phyloP scores from a whole-genome alignment of 2,113 vertebrate species.

The Cathartes aura region DNA sequence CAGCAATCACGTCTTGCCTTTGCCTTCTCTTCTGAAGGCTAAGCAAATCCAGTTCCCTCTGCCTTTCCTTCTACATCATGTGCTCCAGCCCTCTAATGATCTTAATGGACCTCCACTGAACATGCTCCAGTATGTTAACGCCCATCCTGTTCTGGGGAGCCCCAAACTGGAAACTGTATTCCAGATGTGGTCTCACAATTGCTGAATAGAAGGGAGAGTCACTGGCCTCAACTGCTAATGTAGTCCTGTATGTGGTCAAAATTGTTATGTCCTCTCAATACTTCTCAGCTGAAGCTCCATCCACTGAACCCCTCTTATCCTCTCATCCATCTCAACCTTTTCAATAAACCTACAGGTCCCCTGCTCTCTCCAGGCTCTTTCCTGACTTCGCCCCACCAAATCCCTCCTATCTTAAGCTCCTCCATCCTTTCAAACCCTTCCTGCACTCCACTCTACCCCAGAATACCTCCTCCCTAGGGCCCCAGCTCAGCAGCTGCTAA shows the following conservation, averaged over 20 bases:
- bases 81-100: neutral
- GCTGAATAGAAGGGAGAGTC: neutral
- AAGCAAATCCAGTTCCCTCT: neutral
- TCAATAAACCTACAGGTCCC: neutral
- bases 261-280: neutral
- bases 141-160: neutral
- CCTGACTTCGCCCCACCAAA: neutral
- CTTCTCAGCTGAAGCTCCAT: neutral
- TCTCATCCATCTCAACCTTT: neutral
- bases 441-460: no score
- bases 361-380: neutral
- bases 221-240: neutral
- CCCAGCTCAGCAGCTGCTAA: neutral
- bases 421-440: neutral
- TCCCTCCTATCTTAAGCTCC: neutral
- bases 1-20: neutral
- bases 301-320: neutral
- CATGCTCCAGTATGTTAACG: neutral
- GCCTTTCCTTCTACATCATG: accelerated
- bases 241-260: neutral
- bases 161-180: neutral
- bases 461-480: neutral
- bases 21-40: neutral
- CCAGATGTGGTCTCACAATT: neutral
- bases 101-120: neutral